Percentiles rank a stretch among this genome's conserved stretches.
Evolutionary conservation across 2,797 vertebrate species (phyloP).

Genomic region (Gouania willdenowi): DNA sequence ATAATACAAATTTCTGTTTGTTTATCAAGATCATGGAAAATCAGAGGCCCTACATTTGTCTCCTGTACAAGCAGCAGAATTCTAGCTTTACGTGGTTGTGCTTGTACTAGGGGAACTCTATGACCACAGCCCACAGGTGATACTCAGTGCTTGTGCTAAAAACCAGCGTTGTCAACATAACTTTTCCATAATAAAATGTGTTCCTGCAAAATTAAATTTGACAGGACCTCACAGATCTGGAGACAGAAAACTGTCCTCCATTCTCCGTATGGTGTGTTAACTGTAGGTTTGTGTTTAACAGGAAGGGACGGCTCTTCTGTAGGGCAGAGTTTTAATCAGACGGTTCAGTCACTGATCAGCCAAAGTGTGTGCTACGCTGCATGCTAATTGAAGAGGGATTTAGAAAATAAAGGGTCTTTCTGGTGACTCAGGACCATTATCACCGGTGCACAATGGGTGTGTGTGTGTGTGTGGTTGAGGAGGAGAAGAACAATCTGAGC

Average conservation of each 20-base stretch:
- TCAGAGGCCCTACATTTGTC: no score
- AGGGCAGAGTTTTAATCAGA: constrained; percentile 71
- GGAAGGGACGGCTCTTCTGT: constrained; percentile 50
- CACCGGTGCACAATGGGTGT: constrained; percentile 40
- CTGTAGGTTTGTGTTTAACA: constrained; percentile 17
- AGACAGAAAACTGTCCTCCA: constrained; percentile 12
- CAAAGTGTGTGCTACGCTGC: constrained; percentile 28
- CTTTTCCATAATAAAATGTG: no score
- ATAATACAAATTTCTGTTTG: no score
- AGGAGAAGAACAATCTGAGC: constrained; percentile 11
- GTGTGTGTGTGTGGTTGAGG: constrained; percentile 12
- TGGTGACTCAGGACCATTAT: constrained; percentile 8
- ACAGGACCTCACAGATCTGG: no score
- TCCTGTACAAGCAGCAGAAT: no score
- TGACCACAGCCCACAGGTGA: not conserved
- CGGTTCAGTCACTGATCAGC: constrained; percentile 13
- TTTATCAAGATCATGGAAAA: no score
- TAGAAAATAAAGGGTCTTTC: not conserved
- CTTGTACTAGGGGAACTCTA: no score
- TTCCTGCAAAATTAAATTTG: no score
- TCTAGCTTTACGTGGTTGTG: no score
- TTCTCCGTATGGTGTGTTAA: constrained; percentile 20
- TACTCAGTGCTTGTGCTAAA: not conserved
- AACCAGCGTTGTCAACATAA: no score
- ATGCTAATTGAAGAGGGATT: constrained; percentile 19